These are phyloP conservation scores for Augiades crinisus DNA, from an alignment of 2,888 invertebrate species.

Conservation along the genomic window DNA sequence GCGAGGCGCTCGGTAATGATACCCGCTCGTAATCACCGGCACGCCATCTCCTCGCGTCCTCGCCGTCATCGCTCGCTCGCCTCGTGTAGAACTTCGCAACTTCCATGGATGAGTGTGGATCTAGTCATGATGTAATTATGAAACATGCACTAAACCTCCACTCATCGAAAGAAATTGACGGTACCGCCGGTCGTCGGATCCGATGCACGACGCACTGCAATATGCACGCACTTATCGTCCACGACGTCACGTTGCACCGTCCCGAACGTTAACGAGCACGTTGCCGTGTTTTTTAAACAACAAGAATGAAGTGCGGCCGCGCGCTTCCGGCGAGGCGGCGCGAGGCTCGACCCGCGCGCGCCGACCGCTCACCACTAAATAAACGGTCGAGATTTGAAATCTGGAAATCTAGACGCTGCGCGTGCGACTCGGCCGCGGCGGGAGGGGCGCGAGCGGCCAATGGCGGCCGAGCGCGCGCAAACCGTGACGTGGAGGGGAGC, in stretches of 20 bases:
- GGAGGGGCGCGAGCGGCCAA: slow-evolving; percentile 49
- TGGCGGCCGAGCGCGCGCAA: slow-evolving; percentile 59
- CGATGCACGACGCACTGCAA: slow-evolving; percentile 59
- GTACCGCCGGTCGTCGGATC: slow-evolving; percentile 42
- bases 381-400: slow-evolving; percentile 82
- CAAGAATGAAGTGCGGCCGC: slow-evolving; percentile 44
- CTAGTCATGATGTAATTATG: slow-evolving; percentile 84
- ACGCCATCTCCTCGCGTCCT: slow-evolving; percentile 42
- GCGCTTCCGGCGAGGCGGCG: slow-evolving; percentile 44
- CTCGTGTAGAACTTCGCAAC: slow-evolving; percentile 73
- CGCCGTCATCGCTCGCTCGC: slow-evolving; percentile 39
- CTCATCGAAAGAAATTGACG: slow-evolving; percentile 85
- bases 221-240: slow-evolving; percentile 68
- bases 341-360: slow-evolving; percentile 55
- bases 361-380: slow-evolving; percentile 71
- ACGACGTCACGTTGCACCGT: slow-evolving; percentile 74
- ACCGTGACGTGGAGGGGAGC: slow-evolving; percentile 58
- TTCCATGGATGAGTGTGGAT: slow-evolving; percentile 91
- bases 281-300: slow-evolving; percentile 62
- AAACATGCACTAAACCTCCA: slow-evolving; percentile 89
- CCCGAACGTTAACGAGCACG: slow-evolving; percentile 66
- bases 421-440: slow-evolving; percentile 57
- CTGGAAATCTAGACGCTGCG: slow-evolving; percentile 76
- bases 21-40: slow-evolving; percentile 57
- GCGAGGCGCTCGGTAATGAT: slow-evolving; percentile 62